Conservation (phyloP, 2,888 invertebrate species). For the Perizoma affinitatum region DNA sequence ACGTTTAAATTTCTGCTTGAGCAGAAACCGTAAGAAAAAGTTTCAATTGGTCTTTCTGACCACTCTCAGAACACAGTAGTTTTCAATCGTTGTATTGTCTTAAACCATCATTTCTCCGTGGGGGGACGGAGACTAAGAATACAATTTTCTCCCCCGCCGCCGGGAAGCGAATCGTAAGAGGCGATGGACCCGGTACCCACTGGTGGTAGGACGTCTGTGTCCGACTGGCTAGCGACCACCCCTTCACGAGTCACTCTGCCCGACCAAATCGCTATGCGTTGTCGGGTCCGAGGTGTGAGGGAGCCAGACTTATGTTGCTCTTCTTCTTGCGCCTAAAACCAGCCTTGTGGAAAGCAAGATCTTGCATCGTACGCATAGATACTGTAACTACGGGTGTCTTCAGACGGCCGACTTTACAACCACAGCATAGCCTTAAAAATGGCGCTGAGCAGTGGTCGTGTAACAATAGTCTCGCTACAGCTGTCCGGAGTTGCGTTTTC, state of each 20-base stretch:
- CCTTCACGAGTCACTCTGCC: constrained; percentile 9
- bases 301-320: constrained; percentile 18
- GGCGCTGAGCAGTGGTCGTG: too few relatives aligned
- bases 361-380: too few relatives aligned
- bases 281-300: constrained; percentile 14
- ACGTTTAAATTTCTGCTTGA: too few relatives aligned
- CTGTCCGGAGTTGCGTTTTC: too few relatives aligned
- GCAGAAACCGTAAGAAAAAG: too few relatives aligned
- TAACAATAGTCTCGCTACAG: too few relatives aligned
- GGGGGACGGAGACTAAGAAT: constrained; percentile 41
- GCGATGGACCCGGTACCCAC: constrained; percentile 24
- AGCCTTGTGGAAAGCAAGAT: neutral
- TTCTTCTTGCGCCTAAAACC: neutral
- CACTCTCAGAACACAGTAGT: too few relatives aligned
- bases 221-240: constrained; percentile 31
- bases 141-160: constrained; percentile 37
- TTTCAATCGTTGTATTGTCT: too few relatives aligned
- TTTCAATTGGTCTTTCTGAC: too few relatives aligned
- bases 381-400: too few relatives aligned
- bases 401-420: too few relatives aligned
- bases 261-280: constrained; percentile 21
- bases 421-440: too few relatives aligned
- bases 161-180: constrained; percentile 45
- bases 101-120: constrained; percentile 28
- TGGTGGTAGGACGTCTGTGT: constrained; percentile 38